phyloP scores from a whole-genome alignment of 2,797 vertebrate species.

The Gallinago stenura region DNA sequence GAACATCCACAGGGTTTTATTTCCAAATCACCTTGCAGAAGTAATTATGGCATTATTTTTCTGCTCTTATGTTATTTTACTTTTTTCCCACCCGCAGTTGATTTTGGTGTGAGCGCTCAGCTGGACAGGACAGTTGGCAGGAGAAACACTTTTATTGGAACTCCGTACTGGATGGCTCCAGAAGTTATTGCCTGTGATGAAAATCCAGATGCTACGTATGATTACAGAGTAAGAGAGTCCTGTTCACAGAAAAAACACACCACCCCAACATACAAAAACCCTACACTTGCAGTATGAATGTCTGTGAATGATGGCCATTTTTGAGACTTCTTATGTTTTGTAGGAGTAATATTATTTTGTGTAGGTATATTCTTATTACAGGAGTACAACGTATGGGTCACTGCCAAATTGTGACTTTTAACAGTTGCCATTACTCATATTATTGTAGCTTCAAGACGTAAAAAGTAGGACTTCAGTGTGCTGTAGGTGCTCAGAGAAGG shows the following conservation, averaged over 20 bases:
- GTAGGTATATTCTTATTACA: neutral
- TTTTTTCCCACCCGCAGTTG: conserved; percentile 82
- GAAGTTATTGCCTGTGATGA: conserved; percentile 99
- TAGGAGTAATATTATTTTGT: neutral
- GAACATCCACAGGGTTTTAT: neutral
- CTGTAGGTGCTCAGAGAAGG: neutral
- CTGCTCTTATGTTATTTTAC: neutral
- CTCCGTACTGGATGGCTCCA: conserved; percentile 98
- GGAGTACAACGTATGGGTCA: neutral
- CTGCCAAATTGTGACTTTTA: neutral
- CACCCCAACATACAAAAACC: neutral
- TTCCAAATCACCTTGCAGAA: conserved; percentile 18
- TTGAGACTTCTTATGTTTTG: neutral
- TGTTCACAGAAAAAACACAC: neutral
- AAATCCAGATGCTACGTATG: conserved; percentile 98
- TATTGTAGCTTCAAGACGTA: rapidly evolving
- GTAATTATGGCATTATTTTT: neutral
- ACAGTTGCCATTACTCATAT: neutral
- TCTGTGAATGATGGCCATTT: rapidly evolving
- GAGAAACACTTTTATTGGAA: conserved; percentile 98
- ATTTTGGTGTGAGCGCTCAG: conserved; percentile 98
- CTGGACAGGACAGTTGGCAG: conserved; percentile 96
- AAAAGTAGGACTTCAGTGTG: neutral
- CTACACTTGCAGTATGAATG: neutral
- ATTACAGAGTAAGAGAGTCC: conserved; percentile 90